phyloP scores from a whole-genome alignment of 1,140 invertebrate species.

The Drosophila athabasca region DNA sequence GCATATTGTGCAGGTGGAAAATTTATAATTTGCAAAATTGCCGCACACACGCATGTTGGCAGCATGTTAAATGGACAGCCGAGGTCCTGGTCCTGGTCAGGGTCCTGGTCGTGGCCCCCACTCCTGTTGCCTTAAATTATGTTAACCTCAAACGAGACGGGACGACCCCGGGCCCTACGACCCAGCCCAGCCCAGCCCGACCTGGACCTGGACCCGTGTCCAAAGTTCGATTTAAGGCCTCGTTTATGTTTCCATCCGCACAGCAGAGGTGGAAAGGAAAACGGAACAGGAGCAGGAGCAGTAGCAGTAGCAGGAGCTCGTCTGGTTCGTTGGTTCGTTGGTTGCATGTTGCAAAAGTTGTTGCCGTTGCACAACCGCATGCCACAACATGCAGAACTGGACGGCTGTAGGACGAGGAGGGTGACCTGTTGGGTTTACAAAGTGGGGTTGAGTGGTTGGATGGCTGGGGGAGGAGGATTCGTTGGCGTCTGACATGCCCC shows the following conservation, averaged over 20 bases:
- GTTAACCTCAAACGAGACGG: conserved; percentile 81
- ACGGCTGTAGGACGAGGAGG: conserved; percentile 11
- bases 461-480: no score
- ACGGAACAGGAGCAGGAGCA: conserved; percentile 3
- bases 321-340: conserved; percentile 63
- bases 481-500: conserved; percentile 62
- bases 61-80: conserved; percentile 77
- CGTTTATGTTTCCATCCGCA: conserved; percentile 72
- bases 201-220: conserved; percentile 38
- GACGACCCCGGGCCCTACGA: conserved; percentile 28
- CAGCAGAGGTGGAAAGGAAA: conserved; percentile 21
- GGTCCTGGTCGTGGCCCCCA: conserved; percentile 9
- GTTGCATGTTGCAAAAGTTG: conserved; percentile 80
- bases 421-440: not conserved
- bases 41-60: conserved; percentile 60
- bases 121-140: conserved; percentile 68
- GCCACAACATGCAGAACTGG: conserved; percentile 71
- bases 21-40: conserved; percentile 81
- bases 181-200: conserved; percentile 18
- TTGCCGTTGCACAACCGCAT: conserved; percentile 76
- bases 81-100: conserved; percentile 22
- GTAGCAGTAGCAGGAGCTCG: conserved; percentile 26
- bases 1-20: conserved; percentile 78
- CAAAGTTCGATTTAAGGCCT: conserved; percentile 82
- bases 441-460: not conserved